Evolutionary conservation across 1,140 invertebrate genomes (phyloP).

Genomic region (Aphaenogaster floridana): DNA sequence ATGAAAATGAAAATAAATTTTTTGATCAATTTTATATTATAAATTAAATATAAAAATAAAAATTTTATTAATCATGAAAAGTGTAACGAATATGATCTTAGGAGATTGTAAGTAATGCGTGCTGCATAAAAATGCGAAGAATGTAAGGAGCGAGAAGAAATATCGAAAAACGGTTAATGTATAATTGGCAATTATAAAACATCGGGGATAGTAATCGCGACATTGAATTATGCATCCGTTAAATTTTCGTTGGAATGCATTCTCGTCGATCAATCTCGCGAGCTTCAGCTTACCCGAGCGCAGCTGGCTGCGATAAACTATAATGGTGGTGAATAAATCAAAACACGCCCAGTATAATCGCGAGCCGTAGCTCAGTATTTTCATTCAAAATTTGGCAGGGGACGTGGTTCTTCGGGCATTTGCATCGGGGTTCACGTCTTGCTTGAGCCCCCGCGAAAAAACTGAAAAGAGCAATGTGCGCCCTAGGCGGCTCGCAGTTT

Average conservation of each 20-base stretch:
- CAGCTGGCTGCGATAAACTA: constrained; percentile 47
- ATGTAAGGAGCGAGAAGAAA: background rate
- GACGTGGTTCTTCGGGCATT: background rate
- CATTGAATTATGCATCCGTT: constrained; percentile 25
- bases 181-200: constrained; percentile 11
- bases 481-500: constrained; percentile 31
- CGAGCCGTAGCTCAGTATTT: constrained; percentile 8
- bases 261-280: constrained; percentile 18
- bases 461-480: constrained; percentile 10
- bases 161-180: constrained; percentile 10
- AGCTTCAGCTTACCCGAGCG: background rate
- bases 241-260: constrained; percentile 31
- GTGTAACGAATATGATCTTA: background rate
- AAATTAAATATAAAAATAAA: background rate
- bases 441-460: constrained; percentile 1
- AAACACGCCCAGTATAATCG: constrained; percentile 34
- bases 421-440: background rate
- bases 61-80: background rate
- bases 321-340: constrained; percentile 41
- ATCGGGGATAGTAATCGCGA: background rate
- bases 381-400: constrained; percentile 41
- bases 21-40: background rate
- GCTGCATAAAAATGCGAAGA: no score
- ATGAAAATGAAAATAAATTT: background rate
- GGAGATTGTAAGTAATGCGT: background rate